Base-by-base conservation (phyloP, 2,113 vertebrate genomes). In the Rhineura floridana region DNA sequence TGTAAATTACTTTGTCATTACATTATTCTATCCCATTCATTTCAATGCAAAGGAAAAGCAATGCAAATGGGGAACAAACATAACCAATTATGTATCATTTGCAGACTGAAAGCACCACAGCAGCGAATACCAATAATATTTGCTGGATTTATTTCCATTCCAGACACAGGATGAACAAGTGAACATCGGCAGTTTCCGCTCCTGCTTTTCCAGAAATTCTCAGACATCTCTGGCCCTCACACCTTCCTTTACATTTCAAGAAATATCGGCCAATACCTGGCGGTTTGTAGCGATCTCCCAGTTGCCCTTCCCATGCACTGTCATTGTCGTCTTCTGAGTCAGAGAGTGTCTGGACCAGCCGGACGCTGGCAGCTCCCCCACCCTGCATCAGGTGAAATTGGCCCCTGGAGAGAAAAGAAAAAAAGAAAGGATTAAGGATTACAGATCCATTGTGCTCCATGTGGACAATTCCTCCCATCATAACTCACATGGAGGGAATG, bases 281-380 rank as follows among this genome's bases (percentile, higher is more conserved):
- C 70, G 98, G 98, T 88, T 98, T 98, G 93, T 98, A 98, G 89
- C 97, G 97, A 94, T 98, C 97, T 36, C 98, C 98, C 6, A 98
- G 96, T 10, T 97, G 96, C 55, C 98, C 98, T 55, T 98, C 98
- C 98, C 98, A 99, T 55, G 97, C 98, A 69, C 96, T 98, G 91
- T 98, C 98, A 50, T 98, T 98, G 94, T 99, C 98, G 90, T 98
- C 98, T n/a, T 98, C 98, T 0, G 98, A 98, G 93, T 99, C 98
- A 0, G 98, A 98, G 91, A 98, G 97, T 0, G 98, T 97, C 95
- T 98, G 98, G 95, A 98, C 98, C 88, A 98, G 95, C 93, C 98
- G 98, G 77, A 98, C 96, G 52, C 97, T 98, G 3, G 97, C 98
- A 30, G 98, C 96, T 87, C 97, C 97, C 50, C 97, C 98, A 90